Conservation (phyloP, 2,797 vertebrate species). For the Spizella passerina region DNA sequence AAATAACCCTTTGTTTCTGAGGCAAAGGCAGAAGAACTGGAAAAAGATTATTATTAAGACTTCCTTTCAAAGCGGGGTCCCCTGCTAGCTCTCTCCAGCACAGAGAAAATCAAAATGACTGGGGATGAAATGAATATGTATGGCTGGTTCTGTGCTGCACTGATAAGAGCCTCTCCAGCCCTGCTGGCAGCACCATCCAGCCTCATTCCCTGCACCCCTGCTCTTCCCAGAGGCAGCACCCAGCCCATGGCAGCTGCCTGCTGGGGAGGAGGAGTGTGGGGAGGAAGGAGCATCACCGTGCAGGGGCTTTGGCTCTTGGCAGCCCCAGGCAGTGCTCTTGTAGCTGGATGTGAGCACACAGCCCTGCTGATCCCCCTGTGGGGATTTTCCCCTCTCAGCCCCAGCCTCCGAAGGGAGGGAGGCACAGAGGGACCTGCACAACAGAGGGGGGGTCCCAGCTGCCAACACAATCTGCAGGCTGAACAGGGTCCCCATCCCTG, state of each 20-base stretch:
- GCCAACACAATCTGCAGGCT: neutral
- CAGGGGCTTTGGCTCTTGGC: neutral
- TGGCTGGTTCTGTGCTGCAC: neutral
- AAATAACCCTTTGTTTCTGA: neutral
- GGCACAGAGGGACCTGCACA: neutral
- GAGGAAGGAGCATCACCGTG: neutral
- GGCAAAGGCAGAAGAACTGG: neutral
- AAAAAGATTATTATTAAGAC: neutral
- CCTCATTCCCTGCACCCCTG: neutral
- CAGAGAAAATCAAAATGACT: slow-evolving; percentile 24
- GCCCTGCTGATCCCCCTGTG: accelerated
- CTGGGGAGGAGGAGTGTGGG: neutral
- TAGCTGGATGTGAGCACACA: neutral
- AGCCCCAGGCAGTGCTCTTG: neutral
- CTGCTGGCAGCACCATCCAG: neutral
- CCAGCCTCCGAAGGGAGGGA: neutral
- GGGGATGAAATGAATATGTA: slow-evolving; percentile 5
- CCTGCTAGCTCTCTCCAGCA: neutral
- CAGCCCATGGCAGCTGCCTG: neutral
- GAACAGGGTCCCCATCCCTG: accelerated
- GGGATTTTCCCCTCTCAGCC: neutral
- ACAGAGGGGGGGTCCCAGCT: neutral
- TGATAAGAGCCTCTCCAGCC: slow-evolving; percentile 33
- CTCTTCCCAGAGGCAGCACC: neutral
- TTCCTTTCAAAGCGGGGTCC: neutral